Base-by-base conservation (phyloP, 2,888 invertebrate species). In the Apodemia duryi region DNA sequence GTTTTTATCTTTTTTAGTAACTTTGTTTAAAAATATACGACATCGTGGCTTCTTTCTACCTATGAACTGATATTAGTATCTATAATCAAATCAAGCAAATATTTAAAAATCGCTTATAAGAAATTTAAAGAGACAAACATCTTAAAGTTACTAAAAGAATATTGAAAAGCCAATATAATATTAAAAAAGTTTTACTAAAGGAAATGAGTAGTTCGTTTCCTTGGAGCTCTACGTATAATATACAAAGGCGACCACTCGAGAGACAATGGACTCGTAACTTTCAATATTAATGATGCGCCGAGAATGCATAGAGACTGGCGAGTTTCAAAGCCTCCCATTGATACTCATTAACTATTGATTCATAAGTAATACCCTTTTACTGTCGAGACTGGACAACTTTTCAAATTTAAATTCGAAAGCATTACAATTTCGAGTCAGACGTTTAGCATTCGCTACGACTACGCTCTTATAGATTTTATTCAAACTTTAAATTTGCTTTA, bases 321-420 rank as follows among this genome's bases (percentile, higher is more conserved):
- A 85, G 82, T 83, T 86, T 85, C 84, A 85, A 88, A 88, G 86
- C 87, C 85, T 80, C 79, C 84, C 81, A 88, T 88, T 86, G 90
- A 88, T 89, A 87, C 88, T 90, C 89, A 90, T 91, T 90, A 89
- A 86, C 84, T 90, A 91, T 91, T 88, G 88, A 90, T 87, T 91
- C 88, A 90, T 90, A 91, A 91, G 88, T 90, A 90, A 91, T 91
- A 87, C 87, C 85, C 86, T 87, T 87, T 84, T 85, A 85, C 82
- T 77, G 75, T 75, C 78, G 78, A 77, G 73, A 71, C 76, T 79
- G 81, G 79, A 81, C 83, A 86, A 85, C 84, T 87, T 88, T 87
- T 84, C 80, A 85, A 86, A 88, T 89, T 87, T 85, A 84, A 89
- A 88, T 87, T 73, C 78, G 79, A 83, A 83, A 81, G 73, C 65